Base-by-base conservation (phyloP, 30 jellyfish, hydroid and myxozoan genomes). In the Aurelia coerulea region DNA sequence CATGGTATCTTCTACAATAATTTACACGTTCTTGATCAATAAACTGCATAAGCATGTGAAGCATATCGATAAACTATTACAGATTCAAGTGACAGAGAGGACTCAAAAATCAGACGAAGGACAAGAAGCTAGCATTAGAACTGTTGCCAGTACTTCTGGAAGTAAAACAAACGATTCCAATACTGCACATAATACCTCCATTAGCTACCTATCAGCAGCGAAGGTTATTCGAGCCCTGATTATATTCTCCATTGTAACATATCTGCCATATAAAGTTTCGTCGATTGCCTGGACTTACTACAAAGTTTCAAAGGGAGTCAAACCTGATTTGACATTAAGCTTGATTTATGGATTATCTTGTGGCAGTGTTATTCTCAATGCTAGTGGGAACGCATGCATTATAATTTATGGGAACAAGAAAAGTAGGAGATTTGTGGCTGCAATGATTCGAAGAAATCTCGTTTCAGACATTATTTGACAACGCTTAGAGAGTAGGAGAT, bases 201-300 rank as follows among this genome's bases (percentile, higher is more conserved):
- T 42, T 17, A 75, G 56, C 35, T 84, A 83, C 68, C 15, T 83
- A 23, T 83, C 92, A 1, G 92, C 92, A 62, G 74, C 86, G 63
- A 83, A 63, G 63, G 64, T 85, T 8, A 72, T 83, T 71, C 86
- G 92, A 2, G 46, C 74, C 41, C 59, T 72, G 13, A 84, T 83
- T 10, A 79, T 78, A 9, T 78, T 85, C 32, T 39, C 74, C 49
- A 34, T 83, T 9, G 80, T 83, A 7, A 56, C 74, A 32, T 83
- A 83, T 62, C 35, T 83, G 35, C 92, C 92, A 3, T 83, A 83
- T 64, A 83, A 83, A 59, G 46, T 72, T 59, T 62, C 65, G 62
- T 70, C 92, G 32, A 79, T 71, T 2, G 64, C 68, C 29, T 81
- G 80, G 76, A 32, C 84, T 16, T 54, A 81, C 41, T 81, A 81